These are phyloP conservation scores for Temnothorax rugatulus DNA, from an alignment of 2,888 invertebrate genomes.

Conservation along the genomic window DNA sequence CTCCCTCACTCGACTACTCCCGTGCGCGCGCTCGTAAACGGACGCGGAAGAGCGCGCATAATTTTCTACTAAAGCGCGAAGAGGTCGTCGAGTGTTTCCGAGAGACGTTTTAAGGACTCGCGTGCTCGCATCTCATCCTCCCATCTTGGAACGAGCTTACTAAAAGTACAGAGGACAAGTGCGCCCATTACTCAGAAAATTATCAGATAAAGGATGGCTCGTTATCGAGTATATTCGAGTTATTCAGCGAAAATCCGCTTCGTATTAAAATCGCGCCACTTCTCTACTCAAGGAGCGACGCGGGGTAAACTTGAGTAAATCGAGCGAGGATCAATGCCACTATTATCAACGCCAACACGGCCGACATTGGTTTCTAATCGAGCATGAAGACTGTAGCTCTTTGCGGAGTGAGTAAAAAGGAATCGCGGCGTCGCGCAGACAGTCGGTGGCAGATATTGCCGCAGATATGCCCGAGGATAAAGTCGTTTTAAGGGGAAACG, in stretches of 20 bases:
- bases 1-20: constrained; percentile 30
- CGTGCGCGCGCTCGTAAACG: constrained; percentile 80
- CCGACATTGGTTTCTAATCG: constrained; percentile 71
- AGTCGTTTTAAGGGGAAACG: constrained; percentile 55
- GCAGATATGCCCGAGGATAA: constrained; percentile 52
- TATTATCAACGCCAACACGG: constrained; percentile 61
- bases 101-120: constrained; percentile 53
- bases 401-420: constrained; percentile 55
- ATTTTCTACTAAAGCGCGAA: constrained; percentile 84
- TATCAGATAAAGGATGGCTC: constrained; percentile 14
- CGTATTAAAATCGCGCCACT: constrained; percentile 26
- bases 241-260: constrained; percentile 1
- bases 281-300: background rate
- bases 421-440: constrained; percentile 51
- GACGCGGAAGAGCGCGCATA: constrained; percentile 82
- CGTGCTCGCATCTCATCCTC: constrained; percentile 16
- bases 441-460: constrained; percentile 66
- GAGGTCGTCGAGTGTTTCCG: constrained; percentile 75
- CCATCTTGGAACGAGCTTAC: constrained; percentile 18
- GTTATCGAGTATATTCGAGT: constrained; percentile 21
- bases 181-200: constrained; percentile 28
- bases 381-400: constrained; percentile 66
- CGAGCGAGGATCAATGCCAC: constrained; percentile 14
- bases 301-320: background rate
- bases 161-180: constrained; percentile 28